These are phyloP conservation scores for Dolichallabes microphthalmus DNA, from an alignment of 2,113 vertebrate species.

Conservation along the genomic window DNA sequence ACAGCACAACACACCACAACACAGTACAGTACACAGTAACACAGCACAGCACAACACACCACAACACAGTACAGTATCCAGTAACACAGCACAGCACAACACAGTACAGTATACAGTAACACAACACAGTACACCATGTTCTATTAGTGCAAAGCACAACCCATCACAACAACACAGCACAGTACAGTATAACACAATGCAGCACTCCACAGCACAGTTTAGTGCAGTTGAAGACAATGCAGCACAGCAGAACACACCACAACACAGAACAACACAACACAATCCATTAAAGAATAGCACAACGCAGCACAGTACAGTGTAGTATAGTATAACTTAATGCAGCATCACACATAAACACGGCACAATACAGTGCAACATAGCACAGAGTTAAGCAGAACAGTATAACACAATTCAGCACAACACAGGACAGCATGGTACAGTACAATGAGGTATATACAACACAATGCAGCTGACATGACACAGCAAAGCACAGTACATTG, in stretches of 20 bases:
- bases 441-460: too few relatives aligned
- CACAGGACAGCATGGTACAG: too few relatives aligned
- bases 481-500: background rate
- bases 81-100: background rate
- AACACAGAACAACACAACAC: background rate
- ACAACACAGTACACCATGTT: background rate
- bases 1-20: background rate
- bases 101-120: background rate
- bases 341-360: background rate
- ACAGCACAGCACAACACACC: background rate
- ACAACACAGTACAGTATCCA: fast-evolving
- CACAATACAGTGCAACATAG: too few relatives aligned
- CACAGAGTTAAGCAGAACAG: too few relatives aligned
- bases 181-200: background rate
- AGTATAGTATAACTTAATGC: too few relatives aligned
- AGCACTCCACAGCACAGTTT: background rate
- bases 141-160: too few relatives aligned
- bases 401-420: too few relatives aligned
- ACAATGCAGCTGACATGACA: background rate
- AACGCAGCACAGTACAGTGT: background rate
- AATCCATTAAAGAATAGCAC: background rate
- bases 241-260: background rate
- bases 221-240: too few relatives aligned
- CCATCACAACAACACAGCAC: background rate
- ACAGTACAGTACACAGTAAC: background rate